phyloP scores from a whole-genome alignment of 2,797 vertebrate species.

The Rhincodon typus region DNA sequence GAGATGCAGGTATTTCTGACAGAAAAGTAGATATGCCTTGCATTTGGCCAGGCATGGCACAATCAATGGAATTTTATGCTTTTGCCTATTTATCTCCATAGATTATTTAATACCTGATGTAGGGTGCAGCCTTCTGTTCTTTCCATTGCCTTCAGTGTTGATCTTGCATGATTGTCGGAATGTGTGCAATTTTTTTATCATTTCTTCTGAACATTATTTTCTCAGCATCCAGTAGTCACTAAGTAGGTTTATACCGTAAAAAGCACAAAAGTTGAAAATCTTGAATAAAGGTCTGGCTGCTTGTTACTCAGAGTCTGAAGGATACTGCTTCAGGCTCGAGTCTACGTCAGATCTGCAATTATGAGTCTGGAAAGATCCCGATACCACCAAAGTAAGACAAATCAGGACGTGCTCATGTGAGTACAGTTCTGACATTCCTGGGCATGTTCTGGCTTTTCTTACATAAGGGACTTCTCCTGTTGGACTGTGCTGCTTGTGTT shows the following conservation, averaged over 20 bases:
- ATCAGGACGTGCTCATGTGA: not conserved
- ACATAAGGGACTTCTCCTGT: not conserved
- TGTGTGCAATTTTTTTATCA: not conserved
- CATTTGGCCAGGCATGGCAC: not conserved
- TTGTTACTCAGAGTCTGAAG: not conserved
- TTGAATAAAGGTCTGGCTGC: not conserved
- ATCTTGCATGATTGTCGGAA: not conserved
- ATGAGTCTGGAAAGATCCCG: not conserved
- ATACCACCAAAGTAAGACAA: not conserved
- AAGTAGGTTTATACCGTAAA: not conserved
- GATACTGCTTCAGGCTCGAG: not conserved
- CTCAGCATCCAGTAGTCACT: not conserved
- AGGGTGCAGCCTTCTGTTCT: not conserved
- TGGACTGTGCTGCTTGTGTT: not conserved
- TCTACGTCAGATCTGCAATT: not conserved
- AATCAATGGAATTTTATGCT: not conserved
- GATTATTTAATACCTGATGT: not conserved
- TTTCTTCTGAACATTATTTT: not conserved
- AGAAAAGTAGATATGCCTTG: not conserved
- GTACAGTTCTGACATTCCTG: conserved; percentile 3
- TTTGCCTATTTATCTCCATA: not conserved
- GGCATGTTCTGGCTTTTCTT: not conserved
- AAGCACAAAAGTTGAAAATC: not conserved
- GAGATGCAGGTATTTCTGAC: not conserved
- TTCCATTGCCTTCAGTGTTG: not conserved